phyloP scores from a whole-genome alignment of 2,888 invertebrate species.

The Epinotia bilunana region DNA sequence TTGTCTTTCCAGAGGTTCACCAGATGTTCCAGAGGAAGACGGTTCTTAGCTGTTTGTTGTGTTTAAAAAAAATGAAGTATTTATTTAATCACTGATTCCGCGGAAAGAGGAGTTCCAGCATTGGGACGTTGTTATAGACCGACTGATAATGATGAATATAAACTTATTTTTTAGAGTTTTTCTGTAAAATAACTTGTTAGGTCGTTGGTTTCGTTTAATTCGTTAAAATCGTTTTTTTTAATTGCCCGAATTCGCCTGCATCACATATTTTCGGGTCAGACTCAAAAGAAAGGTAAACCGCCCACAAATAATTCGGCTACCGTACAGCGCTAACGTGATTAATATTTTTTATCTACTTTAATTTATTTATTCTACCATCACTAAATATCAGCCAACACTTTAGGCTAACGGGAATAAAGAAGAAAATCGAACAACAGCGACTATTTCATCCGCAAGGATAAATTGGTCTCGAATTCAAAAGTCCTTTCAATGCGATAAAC shows the following conservation, averaged over 20 bases:
- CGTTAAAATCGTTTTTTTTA: slow-evolving; percentile 26
- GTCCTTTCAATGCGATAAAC: slow-evolving; percentile 71
- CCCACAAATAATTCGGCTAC: slow-evolving; percentile 74
- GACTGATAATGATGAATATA: no score
- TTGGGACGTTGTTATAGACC: no score
- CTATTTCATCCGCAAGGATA: slow-evolving; percentile 36
- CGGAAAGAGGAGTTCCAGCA: no score
- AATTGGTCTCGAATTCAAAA: slow-evolving; percentile 58
- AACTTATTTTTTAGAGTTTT: no score
- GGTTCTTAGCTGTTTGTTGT: no score
- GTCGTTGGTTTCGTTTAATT: no score
- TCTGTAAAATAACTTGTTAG: no score
- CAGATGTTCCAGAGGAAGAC: no score
- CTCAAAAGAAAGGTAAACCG: slow-evolving; percentile 62
- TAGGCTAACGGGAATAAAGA: slow-evolving; percentile 49
- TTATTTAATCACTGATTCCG: no score
- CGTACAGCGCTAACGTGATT: slow-evolving; percentile 75
- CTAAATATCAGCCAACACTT: slow-evolving; percentile 14
- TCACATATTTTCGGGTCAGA: slow-evolving; percentile 48
- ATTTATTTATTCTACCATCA: slow-evolving; percentile 40
- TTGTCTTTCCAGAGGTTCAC: no score
- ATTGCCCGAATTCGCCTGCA: slow-evolving; percentile 34
- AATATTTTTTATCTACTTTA: slow-evolving; percentile 61
- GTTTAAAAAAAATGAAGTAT: no score
- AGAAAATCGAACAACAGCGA: slow-evolving; percentile 47